A percentile compares a stretch with the other conserved stretches of the same genome.
These are phyloP conservation scores for Clarias platycephalus DNA, from an alignment of 2,797 vertebrate species.

Conservation along the genomic window DNA sequence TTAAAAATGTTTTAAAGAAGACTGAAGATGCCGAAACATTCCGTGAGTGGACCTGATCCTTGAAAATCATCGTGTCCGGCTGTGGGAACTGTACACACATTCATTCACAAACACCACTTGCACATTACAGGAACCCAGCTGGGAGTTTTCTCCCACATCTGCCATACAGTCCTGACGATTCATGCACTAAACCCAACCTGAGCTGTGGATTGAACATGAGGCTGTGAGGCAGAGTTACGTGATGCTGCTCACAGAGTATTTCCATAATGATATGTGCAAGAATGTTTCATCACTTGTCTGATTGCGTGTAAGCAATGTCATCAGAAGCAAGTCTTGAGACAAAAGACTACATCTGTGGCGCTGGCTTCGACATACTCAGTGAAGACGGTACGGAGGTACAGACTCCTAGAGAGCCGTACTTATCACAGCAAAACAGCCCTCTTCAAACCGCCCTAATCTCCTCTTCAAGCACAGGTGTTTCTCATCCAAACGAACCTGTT, in stretches of 20 bases:
- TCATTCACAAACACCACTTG: no score
- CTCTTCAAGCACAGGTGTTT: slow-evolving; percentile 56
- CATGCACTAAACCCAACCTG: not conserved
- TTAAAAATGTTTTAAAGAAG: no score
- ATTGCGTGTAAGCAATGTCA: not conserved
- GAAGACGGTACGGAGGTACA: slow-evolving; percentile 37
- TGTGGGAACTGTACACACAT: no score
- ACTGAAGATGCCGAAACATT: no score
- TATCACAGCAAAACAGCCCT: slow-evolving; percentile 52
- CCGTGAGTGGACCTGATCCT: no score
- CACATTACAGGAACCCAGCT: no score
- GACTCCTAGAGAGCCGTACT: slow-evolving; percentile 39
- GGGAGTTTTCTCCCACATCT: no score
- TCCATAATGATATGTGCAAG: not conserved
- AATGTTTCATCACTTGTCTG: not conserved
- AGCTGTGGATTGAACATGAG: not conserved
- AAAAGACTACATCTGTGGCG: not conserved
- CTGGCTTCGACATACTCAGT: not conserved
- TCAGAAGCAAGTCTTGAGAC: not conserved
- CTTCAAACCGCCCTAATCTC: slow-evolving; percentile 46
- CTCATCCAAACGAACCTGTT: slow-evolving; percentile 54
- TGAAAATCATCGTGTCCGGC: no score
- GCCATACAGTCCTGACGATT: no score
- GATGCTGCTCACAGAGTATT: not conserved
- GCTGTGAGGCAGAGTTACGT: not conserved